Evolutionary conservation across 1,140 invertebrate genomes (phyloP).

Genomic region (Babylonia areolata): DNA sequence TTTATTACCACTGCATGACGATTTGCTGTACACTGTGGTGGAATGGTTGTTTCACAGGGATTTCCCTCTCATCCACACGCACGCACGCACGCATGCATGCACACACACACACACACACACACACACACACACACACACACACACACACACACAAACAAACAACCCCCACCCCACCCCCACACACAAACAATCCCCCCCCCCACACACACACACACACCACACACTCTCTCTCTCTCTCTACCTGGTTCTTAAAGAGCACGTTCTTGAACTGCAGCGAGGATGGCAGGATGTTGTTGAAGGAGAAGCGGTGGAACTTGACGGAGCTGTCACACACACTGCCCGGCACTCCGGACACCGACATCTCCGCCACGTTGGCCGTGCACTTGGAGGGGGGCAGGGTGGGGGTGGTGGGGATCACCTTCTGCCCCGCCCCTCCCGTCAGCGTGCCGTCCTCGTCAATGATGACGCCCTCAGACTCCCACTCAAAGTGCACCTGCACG

Average conservation of each 20-base stretch:
- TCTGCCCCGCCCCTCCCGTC: slow-evolving; percentile 46
- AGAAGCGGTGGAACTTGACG: slow-evolving; percentile 64
- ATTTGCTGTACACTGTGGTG: too few relatives aligned
- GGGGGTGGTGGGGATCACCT: slow-evolving; percentile 48
- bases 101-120: neutral
- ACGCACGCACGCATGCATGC: neutral
- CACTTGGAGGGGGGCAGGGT: slow-evolving; percentile 53
- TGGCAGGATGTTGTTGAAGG: slow-evolving; percentile 63
- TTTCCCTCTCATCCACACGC: neutral
- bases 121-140: slow-evolving; percentile 3
- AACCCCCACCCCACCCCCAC: neutral
- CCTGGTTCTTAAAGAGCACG: slow-evolving; percentile 52
- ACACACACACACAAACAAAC: neutral
- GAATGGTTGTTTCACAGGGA: too few relatives aligned
- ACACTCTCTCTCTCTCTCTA: slow-evolving; percentile 1
- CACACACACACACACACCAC: neutral
- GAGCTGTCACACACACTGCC: slow-evolving; percentile 52
- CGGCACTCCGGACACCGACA: slow-evolving; percentile 35
- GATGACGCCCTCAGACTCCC: slow-evolving; percentile 61
- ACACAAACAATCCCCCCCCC: neutral
- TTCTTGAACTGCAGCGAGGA: slow-evolving; percentile 56
- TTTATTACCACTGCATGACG: too few relatives aligned
- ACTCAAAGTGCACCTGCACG: slow-evolving; percentile 45
- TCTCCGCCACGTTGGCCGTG: slow-evolving; percentile 13
- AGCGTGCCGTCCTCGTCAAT: slow-evolving; percentile 62